A percentile compares a stretch with the other conserved stretches of the same genome.
phyloP scores from a whole-genome alignment of 1,140 invertebrate genomes.

The Antheraea pernyi region DNA sequence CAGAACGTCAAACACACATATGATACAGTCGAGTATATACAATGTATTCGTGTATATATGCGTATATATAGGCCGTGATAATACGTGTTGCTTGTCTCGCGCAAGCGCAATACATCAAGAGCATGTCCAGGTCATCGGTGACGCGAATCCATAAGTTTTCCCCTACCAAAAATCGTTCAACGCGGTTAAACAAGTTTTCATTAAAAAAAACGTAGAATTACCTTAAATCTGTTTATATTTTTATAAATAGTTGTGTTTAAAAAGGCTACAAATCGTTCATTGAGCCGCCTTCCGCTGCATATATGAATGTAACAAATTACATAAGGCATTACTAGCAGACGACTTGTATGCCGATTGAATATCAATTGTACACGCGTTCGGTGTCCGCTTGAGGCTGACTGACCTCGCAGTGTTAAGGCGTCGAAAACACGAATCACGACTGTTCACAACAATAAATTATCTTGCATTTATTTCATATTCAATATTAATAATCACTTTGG shows the following conservation, averaged over 20 bases:
- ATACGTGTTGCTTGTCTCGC: no score
- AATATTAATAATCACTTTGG: not conserved
- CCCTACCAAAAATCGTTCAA: no score
- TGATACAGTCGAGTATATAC: no score
- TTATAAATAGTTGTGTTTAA: not conserved
- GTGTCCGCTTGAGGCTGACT: slow-evolving; percentile 11
- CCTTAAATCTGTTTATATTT: no score
- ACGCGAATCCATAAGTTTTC: no score
- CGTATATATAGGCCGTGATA: no score
- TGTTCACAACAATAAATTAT: not conserved
- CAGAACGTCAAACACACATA: no score
- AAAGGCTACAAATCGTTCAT: not conserved
- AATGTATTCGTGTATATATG: no score
- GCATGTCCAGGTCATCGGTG: no score
- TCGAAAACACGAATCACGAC: not conserved
- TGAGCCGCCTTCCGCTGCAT: not conserved
- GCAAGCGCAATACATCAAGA: no score
- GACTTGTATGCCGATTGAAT: slow-evolving; percentile 12
- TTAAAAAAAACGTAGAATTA: no score
- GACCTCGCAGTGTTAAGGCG: slow-evolving; percentile 7
- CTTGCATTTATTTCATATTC: not conserved
- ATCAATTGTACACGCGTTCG: slow-evolving; percentile 17
- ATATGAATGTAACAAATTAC: slow-evolving; percentile 19
- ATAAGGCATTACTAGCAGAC: slow-evolving; percentile 18
- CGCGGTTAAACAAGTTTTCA: no score